Evolutionary conservation across 1,140 invertebrate species (phyloP).

Genomic region (Neotoxoptera formosana): DNA sequence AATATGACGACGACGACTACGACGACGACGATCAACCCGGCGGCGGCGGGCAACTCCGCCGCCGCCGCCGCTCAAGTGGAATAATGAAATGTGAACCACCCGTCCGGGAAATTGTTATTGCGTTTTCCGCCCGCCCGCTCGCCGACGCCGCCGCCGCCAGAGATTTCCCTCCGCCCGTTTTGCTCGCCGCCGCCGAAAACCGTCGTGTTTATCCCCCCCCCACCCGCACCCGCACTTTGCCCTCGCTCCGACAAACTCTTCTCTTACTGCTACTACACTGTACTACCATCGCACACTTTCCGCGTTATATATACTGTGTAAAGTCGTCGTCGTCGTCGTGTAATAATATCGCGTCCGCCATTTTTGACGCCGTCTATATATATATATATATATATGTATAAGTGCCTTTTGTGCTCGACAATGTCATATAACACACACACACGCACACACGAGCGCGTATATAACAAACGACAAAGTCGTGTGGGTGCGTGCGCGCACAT

Average conservation of each 20-base stretch:
- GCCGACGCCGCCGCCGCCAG: constrained; percentile 35
- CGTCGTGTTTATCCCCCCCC: constrained; percentile 38
- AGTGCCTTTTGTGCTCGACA: constrained; percentile 39
- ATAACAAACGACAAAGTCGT: background rate
- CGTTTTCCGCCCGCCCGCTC: constrained; percentile 35
- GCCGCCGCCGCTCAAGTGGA: constrained; percentile 36
- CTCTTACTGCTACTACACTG: background rate
- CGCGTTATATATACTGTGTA: background rate
- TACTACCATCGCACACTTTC: background rate
- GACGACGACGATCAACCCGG: constrained; percentile 40
- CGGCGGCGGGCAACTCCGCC: constrained; percentile 35
- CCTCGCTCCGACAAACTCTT: background rate
- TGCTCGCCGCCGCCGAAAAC: constrained; percentile 47
- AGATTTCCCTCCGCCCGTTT: constrained; percentile 50
- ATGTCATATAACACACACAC: constrained; percentile 27
- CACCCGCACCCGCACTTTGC: background rate
- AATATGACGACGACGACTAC: background rate
- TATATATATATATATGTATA: background rate
- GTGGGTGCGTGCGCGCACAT: background rate
- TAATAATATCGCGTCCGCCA: constrained; percentile 56
- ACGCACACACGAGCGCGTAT: background rate
- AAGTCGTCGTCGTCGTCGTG: constrained; percentile 8
- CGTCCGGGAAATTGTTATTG: constrained; percentile 58
- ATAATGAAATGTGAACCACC: constrained; percentile 55
- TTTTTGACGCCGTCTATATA: constrained; percentile 33